Evolutionary conservation across 2,113 vertebrate species (phyloP).

Genomic region (Beaufortia kweichowensis): DNA sequence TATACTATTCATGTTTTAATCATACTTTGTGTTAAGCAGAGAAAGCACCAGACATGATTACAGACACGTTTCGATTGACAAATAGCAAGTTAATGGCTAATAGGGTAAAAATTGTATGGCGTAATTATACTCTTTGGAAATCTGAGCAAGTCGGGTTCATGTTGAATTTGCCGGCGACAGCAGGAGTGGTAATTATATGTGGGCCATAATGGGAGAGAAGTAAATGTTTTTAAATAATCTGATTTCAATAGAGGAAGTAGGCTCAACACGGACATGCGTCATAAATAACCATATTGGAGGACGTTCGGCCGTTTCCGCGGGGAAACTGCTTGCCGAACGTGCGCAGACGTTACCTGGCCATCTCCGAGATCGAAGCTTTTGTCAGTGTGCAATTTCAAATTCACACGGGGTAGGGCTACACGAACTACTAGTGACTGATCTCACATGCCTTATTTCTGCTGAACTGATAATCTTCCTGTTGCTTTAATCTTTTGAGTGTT

Average conservation of each 20-base stretch:
- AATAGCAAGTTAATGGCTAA: constrained; percentile 47
- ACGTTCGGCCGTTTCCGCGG: background rate
- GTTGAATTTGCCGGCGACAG: constrained; percentile 17
- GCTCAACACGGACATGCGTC: constrained; percentile 27
- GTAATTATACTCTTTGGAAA: constrained; percentile 47
- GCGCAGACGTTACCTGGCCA: background rate
- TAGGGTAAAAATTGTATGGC: background rate
- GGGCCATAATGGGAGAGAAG: constrained; percentile 47
- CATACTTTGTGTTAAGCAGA: constrained; percentile 10
- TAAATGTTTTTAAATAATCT: constrained; percentile 49
- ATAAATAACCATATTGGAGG: constrained; percentile 29
- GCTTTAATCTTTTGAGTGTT: constrained; percentile 52
- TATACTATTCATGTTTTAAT: constrained; percentile 13
- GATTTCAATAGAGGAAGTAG: constrained; percentile 33
- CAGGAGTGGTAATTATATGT: constrained; percentile 48
- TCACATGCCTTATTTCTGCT: constrained; percentile 52
- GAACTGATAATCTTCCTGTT: constrained; percentile 53
- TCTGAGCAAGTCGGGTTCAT: constrained; percentile 27
- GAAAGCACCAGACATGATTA: background rate
- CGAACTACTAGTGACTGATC: constrained; percentile 50
- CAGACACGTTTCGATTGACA: constrained; percentile 38
- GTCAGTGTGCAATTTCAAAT: constrained; percentile 48
- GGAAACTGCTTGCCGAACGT: background rate
- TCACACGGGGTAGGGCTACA: constrained; percentile 28
- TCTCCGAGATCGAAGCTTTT: constrained; percentile 56